Conservation (phyloP, 2,888 invertebrate genomes). For the Neoscelio sp. region DNA sequence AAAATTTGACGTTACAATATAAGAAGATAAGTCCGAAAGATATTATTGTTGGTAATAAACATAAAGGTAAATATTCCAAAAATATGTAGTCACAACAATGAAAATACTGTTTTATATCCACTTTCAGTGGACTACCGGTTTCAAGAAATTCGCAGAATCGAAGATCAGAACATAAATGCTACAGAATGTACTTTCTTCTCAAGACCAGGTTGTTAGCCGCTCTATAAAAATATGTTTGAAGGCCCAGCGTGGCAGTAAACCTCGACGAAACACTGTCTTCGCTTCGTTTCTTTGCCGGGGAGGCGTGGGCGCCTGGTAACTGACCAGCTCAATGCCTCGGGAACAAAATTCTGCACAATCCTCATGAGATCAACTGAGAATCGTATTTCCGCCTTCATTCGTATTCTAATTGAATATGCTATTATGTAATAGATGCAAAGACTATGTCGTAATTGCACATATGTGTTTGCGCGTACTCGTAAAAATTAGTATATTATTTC, state of each 20-base stretch:
- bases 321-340: constrained; percentile 65
- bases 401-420: constrained; percentile 40
- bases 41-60: constrained; percentile 63
- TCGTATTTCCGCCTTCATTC: constrained; percentile 55
- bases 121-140: constrained; percentile 65
- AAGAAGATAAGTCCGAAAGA: constrained; percentile 39
- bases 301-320: constrained; percentile 66
- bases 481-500: constrained; percentile 5
- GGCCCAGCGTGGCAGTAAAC: constrained; percentile 72
- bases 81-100: constrained; percentile 66
- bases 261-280: constrained; percentile 71
- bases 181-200: constrained; percentile 58
- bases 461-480: background rate
- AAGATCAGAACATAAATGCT: constrained; percentile 51
- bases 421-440: constrained; percentile 26
- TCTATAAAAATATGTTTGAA: constrained; percentile 78
- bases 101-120: constrained; percentile 64
- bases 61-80: constrained; percentile 67
- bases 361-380: constrained; percentile 23
- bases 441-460: constrained; percentile 7
- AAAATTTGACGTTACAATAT: constrained; percentile 9
- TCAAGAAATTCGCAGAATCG: constrained; percentile 62
- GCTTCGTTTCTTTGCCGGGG: constrained; percentile 43
- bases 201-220: constrained; percentile 66
- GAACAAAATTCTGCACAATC: constrained; percentile 54